These are phyloP conservation scores for Brachionus angularis DNA, from an alignment of 1,140 invertebrate genomes.

Conservation along the genomic window DNA sequence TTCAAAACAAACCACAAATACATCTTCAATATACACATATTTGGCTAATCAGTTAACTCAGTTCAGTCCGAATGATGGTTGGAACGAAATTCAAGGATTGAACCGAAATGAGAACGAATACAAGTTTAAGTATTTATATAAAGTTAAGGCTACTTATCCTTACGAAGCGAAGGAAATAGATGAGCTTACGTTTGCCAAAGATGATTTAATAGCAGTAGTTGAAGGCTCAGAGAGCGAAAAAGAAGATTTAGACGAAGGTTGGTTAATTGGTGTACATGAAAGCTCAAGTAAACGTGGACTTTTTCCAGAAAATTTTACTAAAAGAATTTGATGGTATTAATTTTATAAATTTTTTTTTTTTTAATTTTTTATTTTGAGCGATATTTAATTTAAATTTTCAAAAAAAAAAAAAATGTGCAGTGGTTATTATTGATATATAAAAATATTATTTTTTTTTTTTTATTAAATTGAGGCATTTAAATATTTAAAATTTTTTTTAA, in stretches of 20 bases:
- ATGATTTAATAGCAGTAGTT: conserved; percentile 15
- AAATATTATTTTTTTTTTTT: too few species aligned
- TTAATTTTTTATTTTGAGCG: background rate
- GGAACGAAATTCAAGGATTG: background rate
- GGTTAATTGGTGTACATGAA: conserved; percentile 93
- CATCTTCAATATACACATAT: background rate
- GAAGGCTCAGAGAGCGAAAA: conserved; percentile 36
- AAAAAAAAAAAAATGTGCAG: too few species aligned
- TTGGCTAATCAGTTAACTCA: background rate
- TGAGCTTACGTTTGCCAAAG: conserved; percentile 27
- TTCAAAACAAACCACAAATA: too few species aligned
- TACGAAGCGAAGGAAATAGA: conserved; percentile 31
- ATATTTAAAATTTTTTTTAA: too few species aligned
- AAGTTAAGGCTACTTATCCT: conserved; percentile 24
- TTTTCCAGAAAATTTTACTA: conserved; percentile 91
- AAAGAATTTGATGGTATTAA: conserved; percentile 4
- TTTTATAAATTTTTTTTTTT: background rate
- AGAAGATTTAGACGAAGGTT: conserved; percentile 86
- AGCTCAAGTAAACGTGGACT: conserved; percentile 88
- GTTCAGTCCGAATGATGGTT: background rate
- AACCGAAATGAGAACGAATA: background rate
- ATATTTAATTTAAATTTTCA: too few species aligned
- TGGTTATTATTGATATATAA: too few species aligned
- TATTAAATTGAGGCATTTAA: too few species aligned
- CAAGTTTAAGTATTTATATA: background rate